Evolutionary conservation across 2,797 vertebrate genomes (phyloP).

Genomic region (Hydrophis major): DNA sequence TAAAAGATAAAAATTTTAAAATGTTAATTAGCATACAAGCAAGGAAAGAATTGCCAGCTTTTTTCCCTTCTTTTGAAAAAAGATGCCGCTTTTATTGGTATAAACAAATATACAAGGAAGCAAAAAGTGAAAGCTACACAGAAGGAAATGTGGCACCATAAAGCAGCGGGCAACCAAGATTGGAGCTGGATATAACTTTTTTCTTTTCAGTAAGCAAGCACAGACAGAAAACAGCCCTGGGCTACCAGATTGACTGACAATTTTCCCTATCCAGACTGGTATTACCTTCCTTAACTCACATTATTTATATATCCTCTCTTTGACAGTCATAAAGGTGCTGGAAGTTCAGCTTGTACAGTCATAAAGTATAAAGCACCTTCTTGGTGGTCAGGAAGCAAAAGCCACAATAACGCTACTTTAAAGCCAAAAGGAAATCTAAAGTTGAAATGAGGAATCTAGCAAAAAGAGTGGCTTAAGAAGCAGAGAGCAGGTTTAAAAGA

Average conservation of each 20-base stretch:
- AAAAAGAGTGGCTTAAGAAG: neutral
- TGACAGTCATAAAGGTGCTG: neutral
- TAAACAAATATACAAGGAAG: neutral
- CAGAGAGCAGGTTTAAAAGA: neutral
- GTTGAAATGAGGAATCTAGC: neutral
- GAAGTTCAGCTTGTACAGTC: neutral
- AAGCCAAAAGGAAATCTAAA: neutral
- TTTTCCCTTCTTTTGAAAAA: neutral
- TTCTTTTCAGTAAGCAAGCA: neutral
- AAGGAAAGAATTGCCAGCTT: slow-evolving; percentile 37
- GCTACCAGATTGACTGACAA: neutral
- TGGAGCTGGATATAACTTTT: neutral
- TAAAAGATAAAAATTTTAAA: slow-evolving; percentile 62
- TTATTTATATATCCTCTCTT: neutral
- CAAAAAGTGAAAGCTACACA: neutral
- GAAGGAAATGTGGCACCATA: neutral
- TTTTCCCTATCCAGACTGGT: neutral
- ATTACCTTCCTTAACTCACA: neutral
- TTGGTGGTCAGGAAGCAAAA: neutral
- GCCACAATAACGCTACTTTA: neutral
- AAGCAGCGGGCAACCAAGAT: neutral
- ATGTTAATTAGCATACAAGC: slow-evolving; percentile 39
- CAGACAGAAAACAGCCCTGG: neutral
- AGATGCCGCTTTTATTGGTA: neutral
- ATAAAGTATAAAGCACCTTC: neutral